Evolutionary conservation across 2,888 invertebrate species (phyloP).

Genomic region (Stratiomys singularior): DNA sequence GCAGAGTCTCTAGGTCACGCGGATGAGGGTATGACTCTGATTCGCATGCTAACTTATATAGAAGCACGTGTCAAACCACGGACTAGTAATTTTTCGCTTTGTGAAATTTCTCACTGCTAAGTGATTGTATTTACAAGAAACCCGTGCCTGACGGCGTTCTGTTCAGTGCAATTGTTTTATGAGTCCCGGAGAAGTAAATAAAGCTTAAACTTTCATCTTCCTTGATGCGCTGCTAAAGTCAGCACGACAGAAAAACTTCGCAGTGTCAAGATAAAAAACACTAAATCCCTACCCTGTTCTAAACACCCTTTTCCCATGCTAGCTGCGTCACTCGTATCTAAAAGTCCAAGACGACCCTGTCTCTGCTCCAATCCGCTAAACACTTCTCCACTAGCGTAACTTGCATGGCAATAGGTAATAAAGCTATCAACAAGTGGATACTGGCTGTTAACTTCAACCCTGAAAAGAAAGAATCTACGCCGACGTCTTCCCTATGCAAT

Average conservation of each 20-base stretch:
- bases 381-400: not conserved
- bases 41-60: constrained; percentile 60
- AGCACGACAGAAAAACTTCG: not conserved
- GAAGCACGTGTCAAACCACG: constrained; percentile 62
- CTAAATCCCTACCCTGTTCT: not conserved
- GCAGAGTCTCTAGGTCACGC: constrained; percentile 60
- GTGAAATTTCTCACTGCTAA: constrained; percentile 16
- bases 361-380: too few species aligned
- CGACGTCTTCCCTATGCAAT: not conserved
- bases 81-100: constrained; percentile 14
- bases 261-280: not conserved
- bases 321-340: not conserved
- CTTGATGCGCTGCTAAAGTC: not conserved
- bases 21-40: constrained; percentile 65
- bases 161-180: constrained; percentile 17
- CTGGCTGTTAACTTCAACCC: not conserved
- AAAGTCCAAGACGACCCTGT: not conserved
- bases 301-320: too few species aligned
- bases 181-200: not conserved
- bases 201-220: not conserved
- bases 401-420: too few species aligned
- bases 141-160: not conserved
- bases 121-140: constrained; percentile 8
- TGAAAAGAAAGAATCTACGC: not conserved
- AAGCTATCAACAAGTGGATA: not conserved